Evolutionary conservation across 2,797 vertebrate species (phyloP).

Genomic region (Propithecus perrieri): DNA sequence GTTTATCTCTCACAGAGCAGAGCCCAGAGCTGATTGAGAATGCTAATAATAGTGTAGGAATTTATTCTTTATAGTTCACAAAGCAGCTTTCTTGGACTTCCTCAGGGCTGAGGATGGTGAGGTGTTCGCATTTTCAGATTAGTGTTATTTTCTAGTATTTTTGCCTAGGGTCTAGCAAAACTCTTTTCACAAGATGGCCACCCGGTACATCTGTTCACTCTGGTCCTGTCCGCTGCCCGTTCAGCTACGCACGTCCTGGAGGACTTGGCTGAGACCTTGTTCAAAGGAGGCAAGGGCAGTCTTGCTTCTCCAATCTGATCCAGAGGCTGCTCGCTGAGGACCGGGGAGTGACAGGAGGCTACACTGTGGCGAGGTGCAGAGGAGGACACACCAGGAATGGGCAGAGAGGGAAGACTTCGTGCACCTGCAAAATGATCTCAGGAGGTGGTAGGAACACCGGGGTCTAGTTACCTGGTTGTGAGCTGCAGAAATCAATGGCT

Average conservation of each 20-base stretch:
- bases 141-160: neutral
- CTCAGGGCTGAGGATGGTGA: neutral
- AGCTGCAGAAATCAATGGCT: neutral
- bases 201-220: neutral
- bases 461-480: neutral
- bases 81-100: neutral
- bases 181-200: neutral
- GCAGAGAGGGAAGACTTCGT: neutral
- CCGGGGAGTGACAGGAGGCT: neutral
- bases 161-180: neutral
- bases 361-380: neutral
- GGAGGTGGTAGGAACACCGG: fast-evolving
- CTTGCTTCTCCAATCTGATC: neutral
- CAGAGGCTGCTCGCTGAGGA: neutral
- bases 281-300: neutral
- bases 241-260: neutral
- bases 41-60: neutral
- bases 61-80: neutral
- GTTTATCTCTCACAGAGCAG: neutral
- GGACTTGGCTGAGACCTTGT: neutral
- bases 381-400: neutral
- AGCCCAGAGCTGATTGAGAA: neutral
- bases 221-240: neutral
- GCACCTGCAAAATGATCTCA: neutral
- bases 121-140: neutral